Conservation (phyloP, 1,140 invertebrate species). For the Aphaenogaster rudis region DNA sequence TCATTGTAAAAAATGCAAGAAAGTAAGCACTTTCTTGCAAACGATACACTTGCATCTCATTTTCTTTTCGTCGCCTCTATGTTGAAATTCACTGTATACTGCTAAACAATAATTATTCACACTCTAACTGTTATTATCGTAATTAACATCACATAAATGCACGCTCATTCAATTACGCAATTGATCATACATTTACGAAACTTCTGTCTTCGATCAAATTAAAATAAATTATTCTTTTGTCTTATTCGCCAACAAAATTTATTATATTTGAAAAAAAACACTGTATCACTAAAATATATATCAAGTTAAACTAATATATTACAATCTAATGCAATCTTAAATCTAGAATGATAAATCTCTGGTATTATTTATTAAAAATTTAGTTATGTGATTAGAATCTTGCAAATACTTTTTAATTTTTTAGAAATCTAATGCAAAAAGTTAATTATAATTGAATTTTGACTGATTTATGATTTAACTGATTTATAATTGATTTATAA, state of each 20-base stretch:
- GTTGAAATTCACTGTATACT: neutral
- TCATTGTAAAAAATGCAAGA: neutral
- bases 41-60: neutral
- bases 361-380: neutral
- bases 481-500: neutral
- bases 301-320: neutral
- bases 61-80: neutral
- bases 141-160: slow-evolving; percentile 47
- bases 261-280: neutral
- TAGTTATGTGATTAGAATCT: neutral
- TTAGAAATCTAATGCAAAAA: neutral
- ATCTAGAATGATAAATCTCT: neutral
- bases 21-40: neutral
- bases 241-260: neutral
- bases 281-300: neutral
- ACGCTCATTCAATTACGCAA: slow-evolving; percentile 44
- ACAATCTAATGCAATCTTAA: neutral
- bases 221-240: neutral
- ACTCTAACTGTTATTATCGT: slow-evolving; percentile 63
- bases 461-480: neutral
- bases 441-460: neutral
- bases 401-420: neutral
- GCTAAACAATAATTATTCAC: slow-evolving; percentile 55
- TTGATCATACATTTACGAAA: slow-evolving; percentile 3
- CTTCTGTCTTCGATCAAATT: neutral